Percentiles rank a stretch among this genome's conserved stretches.
Evolutionary conservation across 1,140 invertebrate genomes (phyloP).

Genomic region (Leptoteleia sp.): DNA sequence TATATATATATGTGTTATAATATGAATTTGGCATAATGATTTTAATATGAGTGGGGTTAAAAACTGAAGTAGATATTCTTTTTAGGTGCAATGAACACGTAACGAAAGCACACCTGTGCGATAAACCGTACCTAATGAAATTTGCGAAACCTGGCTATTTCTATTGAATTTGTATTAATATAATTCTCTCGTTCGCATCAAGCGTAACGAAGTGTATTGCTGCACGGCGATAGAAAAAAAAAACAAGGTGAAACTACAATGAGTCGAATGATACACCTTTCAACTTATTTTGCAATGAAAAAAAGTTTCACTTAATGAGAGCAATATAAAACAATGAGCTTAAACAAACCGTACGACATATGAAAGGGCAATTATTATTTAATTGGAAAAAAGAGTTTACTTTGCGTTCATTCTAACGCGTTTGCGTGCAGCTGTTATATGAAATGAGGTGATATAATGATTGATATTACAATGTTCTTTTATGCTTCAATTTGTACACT

Average conservation of each 20-base stretch:
- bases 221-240: constrained; percentile 29
- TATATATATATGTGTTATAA: too few species aligned
- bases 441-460: too few species aligned
- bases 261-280: constrained; percentile 36
- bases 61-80: too few species aligned
- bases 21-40: too few species aligned
- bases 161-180: constrained; percentile 58
- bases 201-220: constrained; percentile 45
- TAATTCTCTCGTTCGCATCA: constrained; percentile 40
- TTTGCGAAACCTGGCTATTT: constrained; percentile 51
- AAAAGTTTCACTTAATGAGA: constrained; percentile 46
- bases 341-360: constrained; percentile 15
- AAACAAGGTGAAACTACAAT: constrained; percentile 52
- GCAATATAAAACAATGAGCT: constrained; percentile 6
- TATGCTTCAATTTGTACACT: too few species aligned
- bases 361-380: constrained; percentile 20
- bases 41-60: too few species aligned
- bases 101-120: constrained; percentile 26
- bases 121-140: constrained; percentile 47
- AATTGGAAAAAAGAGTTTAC: constrained; percentile 10
- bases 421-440: too few species aligned
- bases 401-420: background rate
- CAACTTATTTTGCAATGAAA: constrained; percentile 35
- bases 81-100: background rate
- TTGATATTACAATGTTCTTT: too few species aligned